Evolutionary conservation across 64 coral and sea anemone genomes (phyloP).

Genomic region (Montipora sp.): DNA sequence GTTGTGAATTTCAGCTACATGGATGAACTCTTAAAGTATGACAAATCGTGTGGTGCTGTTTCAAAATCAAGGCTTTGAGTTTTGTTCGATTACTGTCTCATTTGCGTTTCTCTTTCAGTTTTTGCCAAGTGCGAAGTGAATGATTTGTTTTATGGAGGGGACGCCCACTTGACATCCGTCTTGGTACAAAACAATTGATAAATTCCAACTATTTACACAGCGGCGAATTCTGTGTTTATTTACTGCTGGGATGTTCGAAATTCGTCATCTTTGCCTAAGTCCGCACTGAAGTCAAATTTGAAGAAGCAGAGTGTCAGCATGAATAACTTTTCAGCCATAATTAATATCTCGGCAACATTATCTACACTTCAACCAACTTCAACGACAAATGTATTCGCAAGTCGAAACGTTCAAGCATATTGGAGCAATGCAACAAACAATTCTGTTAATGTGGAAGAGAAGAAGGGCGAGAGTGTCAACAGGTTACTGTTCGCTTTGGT

Average conservation of each 20-base stretch:
- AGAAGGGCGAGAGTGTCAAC: neutral
- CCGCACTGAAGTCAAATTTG: too few species aligned
- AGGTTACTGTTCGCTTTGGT: constrained; percentile 51
- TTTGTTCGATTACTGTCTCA: neutral
- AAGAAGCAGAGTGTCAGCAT: neutral
- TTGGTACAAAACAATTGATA: neutral
- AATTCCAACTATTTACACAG: constrained; percentile 33
- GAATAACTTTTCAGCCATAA: neutral
- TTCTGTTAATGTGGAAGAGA: neutral
- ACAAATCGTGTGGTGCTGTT: neutral
- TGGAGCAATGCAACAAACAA: neutral
- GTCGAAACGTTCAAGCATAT: neutral
- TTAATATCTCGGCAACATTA: neutral
- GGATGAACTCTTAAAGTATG: neutral
- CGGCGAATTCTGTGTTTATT: neutral
- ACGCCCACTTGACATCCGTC: neutral
- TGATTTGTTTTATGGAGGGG: neutral
- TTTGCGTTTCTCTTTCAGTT: neutral
- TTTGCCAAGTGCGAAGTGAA: neutral
- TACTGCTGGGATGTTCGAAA: neutral
- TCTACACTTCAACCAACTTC: neutral
- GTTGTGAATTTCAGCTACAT: neutral
- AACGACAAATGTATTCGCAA: neutral
- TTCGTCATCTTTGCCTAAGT: neutral
- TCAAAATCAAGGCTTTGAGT: neutral